Conservation (phyloP, 2,888 invertebrate species). For the Pristionchus arcanus region DNA sequence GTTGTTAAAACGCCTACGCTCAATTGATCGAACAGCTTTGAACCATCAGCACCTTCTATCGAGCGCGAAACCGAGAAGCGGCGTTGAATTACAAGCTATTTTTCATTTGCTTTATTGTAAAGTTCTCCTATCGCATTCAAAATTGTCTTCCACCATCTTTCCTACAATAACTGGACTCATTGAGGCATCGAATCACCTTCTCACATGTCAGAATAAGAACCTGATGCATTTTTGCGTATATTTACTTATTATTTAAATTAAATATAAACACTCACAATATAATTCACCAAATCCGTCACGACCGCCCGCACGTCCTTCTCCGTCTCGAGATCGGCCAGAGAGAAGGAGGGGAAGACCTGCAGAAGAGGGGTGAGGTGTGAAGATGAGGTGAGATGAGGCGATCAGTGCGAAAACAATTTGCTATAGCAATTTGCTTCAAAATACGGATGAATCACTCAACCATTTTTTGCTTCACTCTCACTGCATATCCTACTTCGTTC, state of each 20-base stretch:
- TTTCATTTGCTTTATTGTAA: too few relatives aligned
- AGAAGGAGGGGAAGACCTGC: constrained; percentile 41
- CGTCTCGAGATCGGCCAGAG: constrained; percentile 55
- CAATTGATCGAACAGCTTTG: neutral
- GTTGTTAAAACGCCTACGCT: too few relatives aligned
- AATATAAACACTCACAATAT: constrained; percentile 60
- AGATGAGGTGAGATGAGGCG: neutral
- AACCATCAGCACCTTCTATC: neutral
- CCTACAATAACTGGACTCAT: too few relatives aligned
- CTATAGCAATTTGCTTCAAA: too few relatives aligned
- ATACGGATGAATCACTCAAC: too few relatives aligned
- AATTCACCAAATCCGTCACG: constrained; percentile 70
- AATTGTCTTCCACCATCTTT: too few relatives aligned
- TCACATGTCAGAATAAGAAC: too few relatives aligned
- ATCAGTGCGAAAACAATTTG: too few relatives aligned
- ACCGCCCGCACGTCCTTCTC: constrained; percentile 62
- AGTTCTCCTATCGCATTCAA: too few relatives aligned
- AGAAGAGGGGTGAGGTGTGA: neutral
- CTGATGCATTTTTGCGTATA: neutral
- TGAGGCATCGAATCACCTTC: too few relatives aligned
- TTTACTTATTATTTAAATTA: neutral
- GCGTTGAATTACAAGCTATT: neutral
- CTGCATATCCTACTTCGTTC: neutral
- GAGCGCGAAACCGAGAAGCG: neutral
- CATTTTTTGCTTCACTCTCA: neutral